These are phyloP conservation scores for Phaethornis superciliosus DNA, from an alignment of 2,113 vertebrate species.

Conservation along the genomic window DNA sequence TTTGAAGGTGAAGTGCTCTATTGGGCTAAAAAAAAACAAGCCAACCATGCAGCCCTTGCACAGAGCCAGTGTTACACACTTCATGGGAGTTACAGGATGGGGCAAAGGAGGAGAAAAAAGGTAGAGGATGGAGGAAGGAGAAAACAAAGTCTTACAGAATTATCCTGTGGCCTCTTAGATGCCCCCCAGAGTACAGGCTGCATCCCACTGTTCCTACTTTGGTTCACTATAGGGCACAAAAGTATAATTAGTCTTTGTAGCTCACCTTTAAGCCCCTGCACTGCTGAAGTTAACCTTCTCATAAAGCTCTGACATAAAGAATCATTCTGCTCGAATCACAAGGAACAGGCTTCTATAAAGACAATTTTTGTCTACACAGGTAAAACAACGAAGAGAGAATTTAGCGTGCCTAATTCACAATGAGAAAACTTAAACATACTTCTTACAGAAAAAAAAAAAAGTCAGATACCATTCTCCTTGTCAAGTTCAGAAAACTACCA, in stretches of 20 bases:
- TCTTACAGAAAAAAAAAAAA: background rate
- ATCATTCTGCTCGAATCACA: background rate
- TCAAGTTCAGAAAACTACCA: background rate
- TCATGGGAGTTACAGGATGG: background rate
- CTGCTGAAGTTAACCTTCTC: background rate
- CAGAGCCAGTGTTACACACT: background rate
- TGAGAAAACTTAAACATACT: background rate
- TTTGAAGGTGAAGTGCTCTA: conserved; percentile 8
- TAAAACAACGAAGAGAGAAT: background rate
- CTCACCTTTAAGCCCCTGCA: background rate
- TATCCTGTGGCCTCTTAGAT: background rate
- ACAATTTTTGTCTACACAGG: background rate
- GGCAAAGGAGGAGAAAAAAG: background rate
- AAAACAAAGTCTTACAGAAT: background rate
- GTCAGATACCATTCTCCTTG: background rate
- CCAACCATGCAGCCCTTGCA: background rate
- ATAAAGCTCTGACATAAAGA: background rate
- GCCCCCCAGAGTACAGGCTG: background rate
- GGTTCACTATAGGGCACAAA: background rate
- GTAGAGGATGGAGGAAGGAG: background rate
- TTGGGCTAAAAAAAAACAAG: background rate
- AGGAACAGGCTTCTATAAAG: background rate
- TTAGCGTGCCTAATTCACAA: background rate
- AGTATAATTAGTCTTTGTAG: background rate
- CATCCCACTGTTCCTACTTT: background rate